Evolutionary conservation across 1,140 invertebrate genomes (phyloP).

Genomic region (Heliconius himera): DNA sequence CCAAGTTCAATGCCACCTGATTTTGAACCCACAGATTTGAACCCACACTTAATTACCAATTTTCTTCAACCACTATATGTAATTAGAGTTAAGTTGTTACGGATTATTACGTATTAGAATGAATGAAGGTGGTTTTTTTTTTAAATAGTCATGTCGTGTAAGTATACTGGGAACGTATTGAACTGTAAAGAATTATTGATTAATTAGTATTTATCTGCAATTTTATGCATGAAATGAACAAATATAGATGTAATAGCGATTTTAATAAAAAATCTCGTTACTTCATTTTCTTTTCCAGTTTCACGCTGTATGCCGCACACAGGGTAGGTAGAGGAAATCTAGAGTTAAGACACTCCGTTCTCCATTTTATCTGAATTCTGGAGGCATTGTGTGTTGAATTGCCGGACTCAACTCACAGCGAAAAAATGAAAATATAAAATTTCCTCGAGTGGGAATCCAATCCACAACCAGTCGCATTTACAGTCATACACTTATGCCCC

Average conservation of each 20-base stretch:
- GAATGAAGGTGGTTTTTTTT: background rate
- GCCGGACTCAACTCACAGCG: no score
- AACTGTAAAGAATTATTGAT: background rate
- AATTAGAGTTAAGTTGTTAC: constrained; percentile 24
- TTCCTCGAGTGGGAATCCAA: no score
- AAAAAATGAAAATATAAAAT: no score
- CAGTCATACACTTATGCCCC: no score
- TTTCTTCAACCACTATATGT: constrained; percentile 47
- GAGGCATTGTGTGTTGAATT: no score
- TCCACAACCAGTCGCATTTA: no score
- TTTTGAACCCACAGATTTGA: constrained; percentile 41
- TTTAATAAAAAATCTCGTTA: background rate
- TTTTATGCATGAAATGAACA: background rate
- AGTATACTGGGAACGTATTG: background rate
- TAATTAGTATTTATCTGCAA: background rate
- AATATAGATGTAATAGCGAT: background rate
- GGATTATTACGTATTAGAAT: constrained; percentile 23
- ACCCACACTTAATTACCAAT: constrained; percentile 47
- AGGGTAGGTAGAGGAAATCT: no score
- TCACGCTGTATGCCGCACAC: no score
- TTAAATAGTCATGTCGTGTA: background rate
- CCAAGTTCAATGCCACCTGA: constrained; percentile 58
- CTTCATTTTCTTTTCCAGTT: background rate
- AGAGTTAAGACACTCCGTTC: no score
- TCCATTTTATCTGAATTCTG: no score